Evolutionary conservation across 2,113 vertebrate species (phyloP).

Genomic region (Circaetus gallicus): DNA sequence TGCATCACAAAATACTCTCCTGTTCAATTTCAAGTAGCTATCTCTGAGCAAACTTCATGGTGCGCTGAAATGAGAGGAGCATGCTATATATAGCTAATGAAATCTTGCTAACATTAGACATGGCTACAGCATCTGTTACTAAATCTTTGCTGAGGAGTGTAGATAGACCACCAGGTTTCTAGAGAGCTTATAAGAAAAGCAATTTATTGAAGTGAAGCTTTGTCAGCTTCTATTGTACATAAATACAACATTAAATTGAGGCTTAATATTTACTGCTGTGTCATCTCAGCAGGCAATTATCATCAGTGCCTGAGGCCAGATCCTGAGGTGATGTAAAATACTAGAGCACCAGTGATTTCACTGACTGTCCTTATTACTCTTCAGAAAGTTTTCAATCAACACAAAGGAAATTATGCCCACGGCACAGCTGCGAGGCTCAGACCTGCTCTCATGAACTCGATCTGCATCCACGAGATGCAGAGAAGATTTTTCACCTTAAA

Average conservation of each 20-base stretch:
- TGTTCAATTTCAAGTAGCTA: background rate
- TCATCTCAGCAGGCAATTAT: background rate
- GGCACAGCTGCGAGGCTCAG: background rate
- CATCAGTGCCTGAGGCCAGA: background rate
- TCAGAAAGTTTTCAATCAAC: background rate
- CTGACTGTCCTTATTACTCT: background rate
- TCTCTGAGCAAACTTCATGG: background rate
- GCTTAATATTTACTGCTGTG: constrained; percentile 4
- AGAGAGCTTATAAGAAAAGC: background rate
- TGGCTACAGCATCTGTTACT: constrained; percentile 43
- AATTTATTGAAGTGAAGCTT: constrained; percentile 3
- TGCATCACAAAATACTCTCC: background rate
- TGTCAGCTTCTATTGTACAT: background rate
- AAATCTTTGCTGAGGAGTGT: constrained; percentile 6
- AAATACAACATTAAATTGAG: background rate
- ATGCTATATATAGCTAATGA: constrained; percentile 22
- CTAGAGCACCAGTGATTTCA: background rate
- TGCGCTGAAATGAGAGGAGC: background rate
- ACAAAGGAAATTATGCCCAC: background rate
- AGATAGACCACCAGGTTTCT: background rate
- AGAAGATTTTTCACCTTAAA: background rate
- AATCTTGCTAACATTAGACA: constrained; percentile 21
- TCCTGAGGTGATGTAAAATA: background rate
- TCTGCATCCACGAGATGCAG: background rate
- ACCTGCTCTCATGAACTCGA: background rate